Evolutionary conservation across 2,888 invertebrate genomes (phyloP), one percentile per base, ranked within the genome.

Genomic region (Harmothoe impar): DNA sequence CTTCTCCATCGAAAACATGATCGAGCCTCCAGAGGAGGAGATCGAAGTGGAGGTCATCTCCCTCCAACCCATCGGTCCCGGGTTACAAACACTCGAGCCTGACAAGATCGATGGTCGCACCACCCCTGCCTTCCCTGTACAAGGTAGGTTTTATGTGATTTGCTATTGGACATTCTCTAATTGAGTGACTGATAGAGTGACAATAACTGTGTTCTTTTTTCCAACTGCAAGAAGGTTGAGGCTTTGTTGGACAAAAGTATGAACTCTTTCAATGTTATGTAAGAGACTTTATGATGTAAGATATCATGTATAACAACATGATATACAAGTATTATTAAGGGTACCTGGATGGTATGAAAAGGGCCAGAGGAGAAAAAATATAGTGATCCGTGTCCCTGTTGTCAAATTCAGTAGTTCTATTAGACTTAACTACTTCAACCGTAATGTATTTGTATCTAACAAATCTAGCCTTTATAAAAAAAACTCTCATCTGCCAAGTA

Each of bases 21-120:
- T 31, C 1, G 20, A 52, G 33, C 56, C 68, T 15, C 89, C 7
- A 17, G 92, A 91, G 25, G 91, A 91, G 86, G 94, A 94, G 25
- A 93, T 94, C n/a, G 95, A 95, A 91, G 95, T 95, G 90, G 95
- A 95, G 90, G 93, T 95, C 17, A 95, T 96, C 91, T 94, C 94
- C 77, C 94, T 96, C 90, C 94, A 94, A 90, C 96, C 96, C 20
- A 95, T 96, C 33, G 96, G 96, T 51, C 94, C 94, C 5, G 96
- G 95, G 33, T 93, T 95, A 62, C 95, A 95, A 91, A 94, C 94
- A 51, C 93, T 96, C 90, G 95, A 95, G 91, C 95, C 95, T 1
- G 94, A 95, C 15, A 89, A 90, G 3, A 43, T 90, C 20, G 91
- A 62, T n/a, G 72, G 89, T 12, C 84, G 92, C 17, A 90, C 90